Evolutionary conservation across 2,113 vertebrate species (phyloP).

Genomic region (Rhynchomys soricoides): DNA sequence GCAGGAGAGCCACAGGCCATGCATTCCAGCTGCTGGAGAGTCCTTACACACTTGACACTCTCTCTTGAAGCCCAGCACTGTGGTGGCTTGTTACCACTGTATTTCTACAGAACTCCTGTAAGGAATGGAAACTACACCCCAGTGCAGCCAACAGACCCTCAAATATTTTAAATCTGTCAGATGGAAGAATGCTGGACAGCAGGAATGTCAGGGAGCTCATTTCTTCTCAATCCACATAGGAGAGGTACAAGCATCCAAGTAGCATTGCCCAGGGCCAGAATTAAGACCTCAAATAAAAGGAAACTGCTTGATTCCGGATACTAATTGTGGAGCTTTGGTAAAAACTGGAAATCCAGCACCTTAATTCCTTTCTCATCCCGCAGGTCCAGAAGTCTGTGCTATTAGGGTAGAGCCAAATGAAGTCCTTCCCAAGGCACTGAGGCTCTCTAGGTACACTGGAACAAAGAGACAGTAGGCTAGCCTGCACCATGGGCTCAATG

Average conservation of each 20-base stretch:
- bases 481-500: not conserved
- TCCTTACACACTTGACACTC: not conserved
- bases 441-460: not conserved
- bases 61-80: not conserved
- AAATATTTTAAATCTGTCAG: not conserved
- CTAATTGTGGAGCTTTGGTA: not conserved
- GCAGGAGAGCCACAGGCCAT: not conserved
- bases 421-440: not conserved
- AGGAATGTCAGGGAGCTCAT: not conserved
- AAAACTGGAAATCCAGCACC: not conserved
- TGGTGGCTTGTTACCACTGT: not conserved
- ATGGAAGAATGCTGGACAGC: not conserved
- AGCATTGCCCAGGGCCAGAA: not conserved
- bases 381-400: not conserved
- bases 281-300: not conserved
- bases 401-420: not conserved
- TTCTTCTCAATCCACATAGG: not conserved
- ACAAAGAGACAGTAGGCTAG: not conserved
- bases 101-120: not conserved
- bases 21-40: not conserved
- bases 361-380: not conserved
- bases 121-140: not conserved
- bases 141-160: not conserved
- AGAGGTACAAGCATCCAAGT: not conserved
- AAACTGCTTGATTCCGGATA: not conserved